These are phyloP conservation scores for Desoria tigrina DNA, from an alignment of 2,888 invertebrate genomes.

Conservation along the genomic window DNA sequence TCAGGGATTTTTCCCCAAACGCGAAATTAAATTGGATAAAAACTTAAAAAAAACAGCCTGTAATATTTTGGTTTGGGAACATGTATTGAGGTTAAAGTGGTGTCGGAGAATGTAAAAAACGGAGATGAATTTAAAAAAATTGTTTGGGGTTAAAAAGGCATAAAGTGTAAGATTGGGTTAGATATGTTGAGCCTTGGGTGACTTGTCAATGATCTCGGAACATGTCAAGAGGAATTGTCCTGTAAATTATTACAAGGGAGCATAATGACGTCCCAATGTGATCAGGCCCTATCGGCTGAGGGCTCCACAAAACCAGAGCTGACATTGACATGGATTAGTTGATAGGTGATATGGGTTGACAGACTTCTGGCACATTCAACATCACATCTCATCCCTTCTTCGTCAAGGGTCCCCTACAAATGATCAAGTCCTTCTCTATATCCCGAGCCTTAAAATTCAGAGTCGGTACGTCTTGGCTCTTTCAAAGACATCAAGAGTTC, in stretches of 20 bases:
- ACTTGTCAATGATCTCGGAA: conserved; percentile 2
- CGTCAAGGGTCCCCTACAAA: background rate
- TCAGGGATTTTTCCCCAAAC: no score
- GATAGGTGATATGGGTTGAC: conserved; percentile 5
- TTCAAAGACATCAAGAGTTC: conserved; percentile 2
- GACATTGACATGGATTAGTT: conserved; percentile 10
- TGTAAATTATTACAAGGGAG: background rate
- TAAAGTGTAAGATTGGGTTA: conserved; percentile 6
- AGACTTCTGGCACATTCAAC: conserved; percentile 1
- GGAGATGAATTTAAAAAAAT: no score
- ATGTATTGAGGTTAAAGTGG: no score
- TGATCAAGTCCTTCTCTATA: background rate
- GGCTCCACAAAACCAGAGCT: background rate
- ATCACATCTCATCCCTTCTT: background rate
- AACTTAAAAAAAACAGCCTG: no score
- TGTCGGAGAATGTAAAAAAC: no score
- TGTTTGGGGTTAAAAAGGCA: background rate
- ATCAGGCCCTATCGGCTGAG: background rate
- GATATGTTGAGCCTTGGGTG: background rate
- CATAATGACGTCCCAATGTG: background rate
- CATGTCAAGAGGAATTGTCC: conserved; percentile 2
- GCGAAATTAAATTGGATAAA: no score
- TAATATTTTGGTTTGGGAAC: no score
- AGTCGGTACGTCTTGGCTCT: background rate
- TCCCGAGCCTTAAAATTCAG: background rate